Evolutionary conservation across 2,888 invertebrate genomes (phyloP).

Genomic region (Halocaridina rubra): DNA sequence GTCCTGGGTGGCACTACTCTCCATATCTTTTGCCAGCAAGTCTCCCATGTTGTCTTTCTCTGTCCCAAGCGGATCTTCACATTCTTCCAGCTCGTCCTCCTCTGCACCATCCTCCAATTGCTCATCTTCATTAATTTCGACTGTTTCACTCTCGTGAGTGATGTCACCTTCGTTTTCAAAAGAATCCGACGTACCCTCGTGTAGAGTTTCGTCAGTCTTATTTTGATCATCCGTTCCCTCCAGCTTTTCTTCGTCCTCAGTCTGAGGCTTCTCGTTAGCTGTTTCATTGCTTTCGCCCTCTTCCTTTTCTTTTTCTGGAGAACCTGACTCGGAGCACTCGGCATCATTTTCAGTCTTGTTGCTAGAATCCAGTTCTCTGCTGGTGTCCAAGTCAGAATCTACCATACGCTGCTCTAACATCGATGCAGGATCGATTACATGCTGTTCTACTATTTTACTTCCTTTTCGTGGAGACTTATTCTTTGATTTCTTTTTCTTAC

Average conservation of each 20-base stretch:
- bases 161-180: slow-evolving; percentile 2
- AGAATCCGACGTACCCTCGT: neutral
- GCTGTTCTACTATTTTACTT: too few relatives aligned
- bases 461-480: slow-evolving; percentile 24
- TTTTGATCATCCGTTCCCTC: neutral
- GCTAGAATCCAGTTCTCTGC: slow-evolving; percentile 24
- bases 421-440: too few relatives aligned
- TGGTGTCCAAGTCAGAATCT: neutral
- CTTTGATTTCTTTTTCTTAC: slow-evolving; percentile 19
- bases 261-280: neutral
- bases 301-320: slow-evolving; percentile 16
- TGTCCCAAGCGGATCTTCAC: neutral
- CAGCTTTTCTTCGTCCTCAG: neutral
- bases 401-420: neutral
- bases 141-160: slow-evolving; percentile 1
- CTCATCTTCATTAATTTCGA: neutral
- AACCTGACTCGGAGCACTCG: slow-evolving; percentile 14
- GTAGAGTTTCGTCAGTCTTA: neutral
- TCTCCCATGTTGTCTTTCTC: slow-evolving; percentile 6
- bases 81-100: slow-evolving; percentile 10
- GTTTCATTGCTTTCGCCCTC: slow-evolving; percentile 32
- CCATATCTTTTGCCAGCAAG: slow-evolving; percentile 3
- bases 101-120: neutral
- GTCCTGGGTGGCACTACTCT: neutral
- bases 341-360: neutral